Percentiles rank a stretch among this genome's conserved stretches.
Evolutionary conservation across 2,113 vertebrate species (phyloP).

Genomic region (Lepisosteus osseus): DNA sequence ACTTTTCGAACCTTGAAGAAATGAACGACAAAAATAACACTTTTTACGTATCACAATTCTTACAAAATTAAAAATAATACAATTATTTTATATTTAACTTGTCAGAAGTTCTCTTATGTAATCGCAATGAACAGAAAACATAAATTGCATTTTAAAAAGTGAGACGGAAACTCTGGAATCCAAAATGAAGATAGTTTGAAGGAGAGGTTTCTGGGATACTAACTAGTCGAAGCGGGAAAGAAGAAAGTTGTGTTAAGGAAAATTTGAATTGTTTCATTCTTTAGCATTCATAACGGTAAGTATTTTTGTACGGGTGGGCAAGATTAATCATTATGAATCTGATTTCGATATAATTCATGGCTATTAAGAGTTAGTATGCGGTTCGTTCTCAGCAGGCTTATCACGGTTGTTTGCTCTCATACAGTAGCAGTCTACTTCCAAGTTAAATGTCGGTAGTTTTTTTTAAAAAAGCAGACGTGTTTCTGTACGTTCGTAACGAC

Average conservation of each 20-base stretch:
- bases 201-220: constrained; percentile 26
- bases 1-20: too few relatives aligned
- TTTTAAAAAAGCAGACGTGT: neutral
- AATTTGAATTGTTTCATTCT: neutral
- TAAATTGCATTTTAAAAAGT: too few relatives aligned
- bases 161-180: constrained; percentile 32
- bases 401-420: neutral
- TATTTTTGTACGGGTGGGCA: neutral
- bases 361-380: neutral
- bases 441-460: neutral
- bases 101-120: too few relatives aligned
- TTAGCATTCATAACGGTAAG: neutral
- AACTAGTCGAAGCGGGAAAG: constrained; percentile 43
- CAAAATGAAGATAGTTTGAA: neutral
- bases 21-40: too few relatives aligned
- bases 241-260: constrained; percentile 23
- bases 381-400: neutral
- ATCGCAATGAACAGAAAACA: too few relatives aligned
- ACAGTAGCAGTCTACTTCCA: neutral
- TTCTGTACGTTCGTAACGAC: neutral
- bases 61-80: too few relatives aligned
- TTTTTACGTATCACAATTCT: too few relatives aligned
- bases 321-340: neutral
- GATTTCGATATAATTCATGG: neutral
- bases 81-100: too few relatives aligned